Percentiles rank a stretch among this genome's conserved stretches.
These are phyloP conservation scores for Pampus argenteus DNA, from an alignment of 2,797 vertebrate genomes.

Conservation along the genomic window DNA sequence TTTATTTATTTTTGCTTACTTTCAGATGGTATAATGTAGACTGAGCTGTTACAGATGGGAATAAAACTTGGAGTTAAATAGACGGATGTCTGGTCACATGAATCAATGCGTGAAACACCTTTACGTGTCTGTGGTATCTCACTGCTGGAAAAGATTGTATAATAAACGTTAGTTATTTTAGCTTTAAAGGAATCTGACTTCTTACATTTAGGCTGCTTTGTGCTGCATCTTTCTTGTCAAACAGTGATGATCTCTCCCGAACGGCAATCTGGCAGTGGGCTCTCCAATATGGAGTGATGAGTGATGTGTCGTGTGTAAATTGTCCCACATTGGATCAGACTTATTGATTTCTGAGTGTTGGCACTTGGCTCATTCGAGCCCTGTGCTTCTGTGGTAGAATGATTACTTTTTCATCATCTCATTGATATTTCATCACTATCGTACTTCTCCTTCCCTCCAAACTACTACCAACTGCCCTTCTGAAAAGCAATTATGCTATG, in stretches of 20 bases:
- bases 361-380: slow-evolving; percentile 72
- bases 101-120: slow-evolving; percentile 54
- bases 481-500: slow-evolving; percentile 77
- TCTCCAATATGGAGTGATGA: slow-evolving; percentile 79
- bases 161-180: slow-evolving; percentile 42
- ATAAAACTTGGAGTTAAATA: slow-evolving; percentile 58
- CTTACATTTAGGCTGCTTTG: slow-evolving; percentile 48
- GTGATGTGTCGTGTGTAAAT: slow-evolving; percentile 81
- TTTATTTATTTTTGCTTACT: slow-evolving; percentile 15
- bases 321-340: slow-evolving; percentile 82
- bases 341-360: slow-evolving; percentile 83
- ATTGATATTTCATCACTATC: slow-evolving; percentile 84
- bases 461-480: slow-evolving; percentile 67
- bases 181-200: slow-evolving; percentile 1
- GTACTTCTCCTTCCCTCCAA: slow-evolving; percentile 62
- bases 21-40: slow-evolving; percentile 6
- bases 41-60: slow-evolving; percentile 25
- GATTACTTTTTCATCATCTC: slow-evolving; percentile 85
- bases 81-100: slow-evolving; percentile 24
- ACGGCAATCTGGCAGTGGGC: slow-evolving; percentile 61
- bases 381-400: slow-evolving; percentile 65
- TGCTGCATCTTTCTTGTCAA: slow-evolving; percentile 58
- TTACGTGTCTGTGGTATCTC: background rate
- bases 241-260: slow-evolving; percentile 31
- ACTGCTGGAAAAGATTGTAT: slow-evolving; percentile 30